A percentile compares a stretch with the other conserved stretches of the same genome.
phyloP scores from a whole-genome alignment of 2,888 invertebrate species.

The Lomographa bimaculata region DNA sequence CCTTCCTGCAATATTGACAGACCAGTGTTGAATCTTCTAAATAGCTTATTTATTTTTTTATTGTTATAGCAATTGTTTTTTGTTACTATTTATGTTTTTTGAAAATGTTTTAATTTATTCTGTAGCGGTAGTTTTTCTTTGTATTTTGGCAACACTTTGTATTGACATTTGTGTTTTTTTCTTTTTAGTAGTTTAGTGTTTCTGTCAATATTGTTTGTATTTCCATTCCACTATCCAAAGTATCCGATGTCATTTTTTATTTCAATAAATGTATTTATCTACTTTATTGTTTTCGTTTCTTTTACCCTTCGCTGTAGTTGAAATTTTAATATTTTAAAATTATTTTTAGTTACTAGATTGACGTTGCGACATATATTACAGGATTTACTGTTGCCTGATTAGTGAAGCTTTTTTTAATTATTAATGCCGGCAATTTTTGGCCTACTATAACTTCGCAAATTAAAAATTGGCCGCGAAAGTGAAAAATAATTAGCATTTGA shows the following conservation, averaged over 20 bases:
- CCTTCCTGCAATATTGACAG: constrained; percentile 80
- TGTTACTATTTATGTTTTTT: constrained; percentile 75
- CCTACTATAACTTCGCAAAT: no score
- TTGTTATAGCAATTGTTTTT: constrained; percentile 77
- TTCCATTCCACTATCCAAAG: constrained; percentile 70
- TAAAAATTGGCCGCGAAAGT: no score
- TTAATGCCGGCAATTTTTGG: no score
- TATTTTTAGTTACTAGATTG: no score
- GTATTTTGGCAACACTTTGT: constrained; percentile 64
- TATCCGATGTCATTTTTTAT: constrained; percentile 80
- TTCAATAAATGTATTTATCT: constrained; percentile 80
- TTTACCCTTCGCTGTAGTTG: constrained; percentile 28
- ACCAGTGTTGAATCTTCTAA: constrained; percentile 79
- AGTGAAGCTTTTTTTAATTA: no score
- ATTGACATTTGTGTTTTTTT: constrained; percentile 61
- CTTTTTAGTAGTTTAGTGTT: constrained; percentile 68
- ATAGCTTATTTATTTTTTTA: constrained; percentile 74
- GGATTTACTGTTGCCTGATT: no score
- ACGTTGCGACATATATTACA: not conserved
- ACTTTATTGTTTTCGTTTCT: constrained; percentile 55
- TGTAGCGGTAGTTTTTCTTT: constrained; percentile 64
- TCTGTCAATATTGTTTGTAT: constrained; percentile 81
- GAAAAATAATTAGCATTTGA: no score
- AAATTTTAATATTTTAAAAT: not conserved
- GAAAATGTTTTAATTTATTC: constrained; percentile 79